phyloP scores from a whole-genome alignment of 2,888 invertebrate species.

The Leptogaster cylindrica region DNA sequence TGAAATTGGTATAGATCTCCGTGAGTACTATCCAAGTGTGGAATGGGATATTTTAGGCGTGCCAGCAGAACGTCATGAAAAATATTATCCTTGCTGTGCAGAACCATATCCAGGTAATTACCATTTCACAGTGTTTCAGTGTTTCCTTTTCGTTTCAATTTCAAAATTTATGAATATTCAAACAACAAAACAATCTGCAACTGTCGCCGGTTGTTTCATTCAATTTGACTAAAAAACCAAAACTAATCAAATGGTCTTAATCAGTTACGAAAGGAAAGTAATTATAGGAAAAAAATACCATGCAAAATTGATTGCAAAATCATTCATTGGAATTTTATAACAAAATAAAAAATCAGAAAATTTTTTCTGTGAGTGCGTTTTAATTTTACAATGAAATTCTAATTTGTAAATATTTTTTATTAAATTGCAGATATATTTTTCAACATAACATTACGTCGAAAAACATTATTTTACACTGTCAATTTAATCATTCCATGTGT shows the following conservation, averaged over 20 bases:
- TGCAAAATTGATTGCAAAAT: background rate
- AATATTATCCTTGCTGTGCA: constrained; percentile 93
- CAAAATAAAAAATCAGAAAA: background rate
- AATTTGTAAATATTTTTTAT: no score
- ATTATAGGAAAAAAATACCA: background rate
- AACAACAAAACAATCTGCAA: no score
- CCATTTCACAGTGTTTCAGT: no score
- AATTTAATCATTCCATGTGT: constrained; percentile 97
- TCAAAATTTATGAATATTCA: no score
- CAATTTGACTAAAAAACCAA: background rate
- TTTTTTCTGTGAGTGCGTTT: background rate
- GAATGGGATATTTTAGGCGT: constrained; percentile 94
- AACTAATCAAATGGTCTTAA: no score
- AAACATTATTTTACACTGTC: constrained; percentile 95
- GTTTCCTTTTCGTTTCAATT: no score
- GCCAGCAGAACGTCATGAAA: constrained; percentile 87
- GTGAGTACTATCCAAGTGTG: constrained; percentile 91
- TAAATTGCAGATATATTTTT: constrained; percentile 91
- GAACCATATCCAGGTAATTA: constrained; percentile 86
- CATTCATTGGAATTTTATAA: background rate
- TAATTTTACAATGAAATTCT: no score
- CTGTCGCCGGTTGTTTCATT: background rate
- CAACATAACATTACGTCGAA: constrained; percentile 92
- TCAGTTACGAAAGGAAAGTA: no score
- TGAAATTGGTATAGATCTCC: constrained; percentile 86